A percentile compares a stretch with the other conserved stretches of the same genome.
Conservation (phyloP, 2,113 vertebrate species). For the Dryoscopus gambensis region DNA sequence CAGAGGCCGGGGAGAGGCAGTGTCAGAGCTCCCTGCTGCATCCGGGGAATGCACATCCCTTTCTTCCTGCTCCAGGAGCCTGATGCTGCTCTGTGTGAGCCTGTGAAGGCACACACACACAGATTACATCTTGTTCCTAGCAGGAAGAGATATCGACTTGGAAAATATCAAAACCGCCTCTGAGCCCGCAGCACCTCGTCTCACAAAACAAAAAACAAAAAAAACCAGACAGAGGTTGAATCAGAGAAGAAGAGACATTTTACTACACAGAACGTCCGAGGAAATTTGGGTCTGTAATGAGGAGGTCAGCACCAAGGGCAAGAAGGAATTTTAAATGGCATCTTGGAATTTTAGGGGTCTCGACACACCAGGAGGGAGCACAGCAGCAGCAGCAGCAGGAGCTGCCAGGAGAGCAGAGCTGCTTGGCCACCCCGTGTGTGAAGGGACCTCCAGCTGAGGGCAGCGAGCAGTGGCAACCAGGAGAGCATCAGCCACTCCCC, state of each 20-base stretch:
- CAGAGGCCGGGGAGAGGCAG: not conserved
- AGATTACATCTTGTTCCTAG: conserved; percentile 37
- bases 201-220: conserved; percentile 9
- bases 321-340: not conserved
- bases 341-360: not conserved
- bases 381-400: not conserved
- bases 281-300: not conserved
- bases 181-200: conserved; percentile 10
- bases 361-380: not conserved
- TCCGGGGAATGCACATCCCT: not conserved
- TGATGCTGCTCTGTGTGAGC: not conserved
- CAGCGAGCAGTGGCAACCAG: not conserved
- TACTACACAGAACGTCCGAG: not conserved
- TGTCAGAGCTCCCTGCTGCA: not conserved
- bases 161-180: conserved; percentile 60
- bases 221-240: not conserved
- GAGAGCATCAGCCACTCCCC: not conserved
- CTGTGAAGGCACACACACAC: not conserved
- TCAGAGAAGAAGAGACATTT: not conserved
- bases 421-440: accelerated
- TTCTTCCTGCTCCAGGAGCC: not conserved
- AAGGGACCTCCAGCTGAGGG: not conserved
- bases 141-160: conserved; percentile 61
- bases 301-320: not conserved
- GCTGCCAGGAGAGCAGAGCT: not conserved